These are phyloP conservation scores for Anser cygnoides DNA, from an alignment of 2,113 vertebrate species.

Conservation along the genomic window DNA sequence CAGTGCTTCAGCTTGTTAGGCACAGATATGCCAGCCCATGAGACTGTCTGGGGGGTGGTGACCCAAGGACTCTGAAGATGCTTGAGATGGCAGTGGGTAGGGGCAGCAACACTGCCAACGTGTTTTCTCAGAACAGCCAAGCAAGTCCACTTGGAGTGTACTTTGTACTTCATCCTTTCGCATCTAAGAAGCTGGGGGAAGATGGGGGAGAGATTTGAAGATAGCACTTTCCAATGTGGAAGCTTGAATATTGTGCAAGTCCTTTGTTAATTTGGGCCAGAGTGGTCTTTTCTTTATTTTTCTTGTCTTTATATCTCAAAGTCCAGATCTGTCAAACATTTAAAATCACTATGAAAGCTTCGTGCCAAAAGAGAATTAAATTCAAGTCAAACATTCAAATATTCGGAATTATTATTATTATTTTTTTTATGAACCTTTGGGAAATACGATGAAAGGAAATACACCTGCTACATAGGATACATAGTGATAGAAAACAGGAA, in stretches of 20 bases:
- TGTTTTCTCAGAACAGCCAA: neutral
- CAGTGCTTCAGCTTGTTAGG: neutral
- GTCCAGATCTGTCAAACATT: neutral
- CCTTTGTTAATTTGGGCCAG: neutral
- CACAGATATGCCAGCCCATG: accelerated
- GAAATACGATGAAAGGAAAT: neutral
- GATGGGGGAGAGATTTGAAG: neutral
- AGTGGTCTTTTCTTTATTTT: neutral
- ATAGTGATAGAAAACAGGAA: neutral
- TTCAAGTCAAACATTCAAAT: neutral
- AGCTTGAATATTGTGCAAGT: neutral
- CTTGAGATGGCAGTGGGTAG: neutral
- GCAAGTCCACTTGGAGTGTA: accelerated
- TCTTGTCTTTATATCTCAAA: neutral
- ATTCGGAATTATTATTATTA: neutral
- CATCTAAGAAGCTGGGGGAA: neutral
- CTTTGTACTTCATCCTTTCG: neutral
- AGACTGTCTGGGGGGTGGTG: neutral
- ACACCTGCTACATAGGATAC: neutral
- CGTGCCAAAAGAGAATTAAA: neutral
- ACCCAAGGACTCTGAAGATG: neutral
- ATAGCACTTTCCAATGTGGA: neutral
- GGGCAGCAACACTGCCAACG: accelerated
- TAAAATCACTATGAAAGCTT: neutral
- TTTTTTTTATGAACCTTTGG: neutral